Percentiles rank a stretch among this genome's conserved stretches.
Evolutionary conservation across 2,797 vertebrate genomes (phyloP).

Genomic region (Masticophis lateralis): DNA sequence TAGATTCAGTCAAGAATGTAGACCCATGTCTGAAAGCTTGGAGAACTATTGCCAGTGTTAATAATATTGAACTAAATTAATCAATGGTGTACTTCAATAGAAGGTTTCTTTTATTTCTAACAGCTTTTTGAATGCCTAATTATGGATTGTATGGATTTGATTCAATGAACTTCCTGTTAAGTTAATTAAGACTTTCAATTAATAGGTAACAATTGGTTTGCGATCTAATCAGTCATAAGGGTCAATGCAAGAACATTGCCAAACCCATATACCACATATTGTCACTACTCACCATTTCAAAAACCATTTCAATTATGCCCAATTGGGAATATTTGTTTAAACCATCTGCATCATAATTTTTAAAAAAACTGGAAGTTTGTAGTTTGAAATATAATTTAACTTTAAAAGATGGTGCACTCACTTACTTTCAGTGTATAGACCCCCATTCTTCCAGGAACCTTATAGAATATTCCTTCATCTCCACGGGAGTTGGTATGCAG

Average conservation of each 20-base stretch:
- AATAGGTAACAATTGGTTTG: not conserved
- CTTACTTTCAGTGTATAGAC: slow-evolving; percentile 97
- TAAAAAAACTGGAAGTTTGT: accelerated
- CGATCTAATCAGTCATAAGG: not conserved
- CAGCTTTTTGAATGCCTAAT: not conserved
- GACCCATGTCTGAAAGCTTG: not conserved
- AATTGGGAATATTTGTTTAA: accelerated
- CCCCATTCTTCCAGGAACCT: slow-evolving; percentile 96
- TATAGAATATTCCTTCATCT: slow-evolving; percentile 98
- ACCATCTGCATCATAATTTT: not conserved
- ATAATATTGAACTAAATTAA: not conserved
- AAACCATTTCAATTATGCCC: not conserved
- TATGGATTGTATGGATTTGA: not conserved
- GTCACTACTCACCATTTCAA: accelerated
- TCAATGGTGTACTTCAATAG: not conserved
- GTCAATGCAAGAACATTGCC: accelerated
- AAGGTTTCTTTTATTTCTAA: not conserved
- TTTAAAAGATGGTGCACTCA: slow-evolving; percentile 2
- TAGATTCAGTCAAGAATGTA: not conserved
- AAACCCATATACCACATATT: not conserved
- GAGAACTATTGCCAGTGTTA: not conserved
- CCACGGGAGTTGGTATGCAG: slow-evolving; percentile 96
- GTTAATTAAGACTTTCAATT: not conserved
- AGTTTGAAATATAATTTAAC: not conserved
- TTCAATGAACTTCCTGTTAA: not conserved